These are phyloP conservation scores for Atherix ibis DNA, from an alignment of 2,888 invertebrate species.

Conservation along the genomic window DNA sequence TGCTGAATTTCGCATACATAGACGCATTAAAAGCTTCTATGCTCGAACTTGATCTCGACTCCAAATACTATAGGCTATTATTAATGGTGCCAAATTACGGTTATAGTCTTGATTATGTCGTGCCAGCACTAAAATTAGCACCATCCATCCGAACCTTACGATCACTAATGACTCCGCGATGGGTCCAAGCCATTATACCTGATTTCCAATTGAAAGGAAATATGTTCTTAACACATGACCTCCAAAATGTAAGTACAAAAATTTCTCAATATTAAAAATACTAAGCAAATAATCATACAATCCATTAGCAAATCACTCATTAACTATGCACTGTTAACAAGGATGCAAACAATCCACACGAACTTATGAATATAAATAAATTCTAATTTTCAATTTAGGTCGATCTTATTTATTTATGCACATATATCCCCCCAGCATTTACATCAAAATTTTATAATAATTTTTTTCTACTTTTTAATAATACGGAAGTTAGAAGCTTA, in stretches of 20 bases:
- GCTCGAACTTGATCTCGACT: constrained; percentile 63
- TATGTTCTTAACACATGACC: constrained; percentile 60
- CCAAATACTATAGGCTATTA: constrained; percentile 60
- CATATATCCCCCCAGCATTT: no score
- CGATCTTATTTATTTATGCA: no score
- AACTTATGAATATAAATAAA: neutral
- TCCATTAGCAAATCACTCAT: no score
- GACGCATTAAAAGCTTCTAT: constrained; percentile 55
- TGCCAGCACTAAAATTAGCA: constrained; percentile 44
- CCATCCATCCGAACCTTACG: constrained; percentile 50
- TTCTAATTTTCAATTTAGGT: no score
- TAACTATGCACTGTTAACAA: no score
- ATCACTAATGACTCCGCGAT: constrained; percentile 47
- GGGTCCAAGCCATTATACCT: constrained; percentile 62
- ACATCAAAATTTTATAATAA: no score
- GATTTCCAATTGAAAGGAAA: constrained; percentile 67
- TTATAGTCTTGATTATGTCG: constrained; percentile 46
- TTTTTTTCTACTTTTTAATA: no score
- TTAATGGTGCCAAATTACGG: constrained; percentile 53
- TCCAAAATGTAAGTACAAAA: constrained; percentile 51
- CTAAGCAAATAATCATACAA: neutral
- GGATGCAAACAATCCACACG: no score
- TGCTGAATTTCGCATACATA: constrained; percentile 59
- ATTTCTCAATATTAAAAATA: neutral
- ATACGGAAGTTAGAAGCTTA: no score